Evolutionary conservation across 2,113 vertebrate genomes (phyloP), one percentile per base, ranked within the genome.

Genomic region (Semicossyphus pulcher): DNA sequence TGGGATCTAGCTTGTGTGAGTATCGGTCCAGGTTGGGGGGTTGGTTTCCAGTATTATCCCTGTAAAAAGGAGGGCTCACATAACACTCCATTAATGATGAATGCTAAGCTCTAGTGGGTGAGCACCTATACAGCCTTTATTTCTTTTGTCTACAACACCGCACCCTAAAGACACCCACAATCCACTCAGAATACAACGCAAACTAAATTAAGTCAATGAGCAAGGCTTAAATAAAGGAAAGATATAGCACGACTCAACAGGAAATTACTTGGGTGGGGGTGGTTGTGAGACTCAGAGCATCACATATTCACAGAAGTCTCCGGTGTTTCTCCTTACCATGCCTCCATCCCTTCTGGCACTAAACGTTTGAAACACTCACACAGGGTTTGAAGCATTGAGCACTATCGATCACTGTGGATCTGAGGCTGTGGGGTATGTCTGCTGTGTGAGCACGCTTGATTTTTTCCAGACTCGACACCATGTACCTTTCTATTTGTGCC

Each of bases 351-450:
- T 56, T 79, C 85, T 65, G 81, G 86, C 84, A 14, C 21, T 69
- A 29, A 68, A 84, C 57, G 58, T 82, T 78, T 73, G 80, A 88
- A 87, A 72, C 66, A 57, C 60, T 76, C 88, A 84, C 87, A 71
- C 53, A 86, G 75, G 86, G 73, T 63, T 83, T 83, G 63, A 79
- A 45, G 10, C 53, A 54, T 61, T 71, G 86, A 66, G 81, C 59
- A 25, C 61, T 80, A 92, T 92, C 68, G 90, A 92, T 92, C 78
- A 51, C 44, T 25, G 76, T 21, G 62, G 74, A 81, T 72, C 56
- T 42, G 29, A 80, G 53, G 75, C 89, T 76, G 72, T 49, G 56
- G 86, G 88, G 60, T 73, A 80, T 29, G 42, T 81, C 81, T 87
- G 54, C 78, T 78, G 45, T 42, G 37, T 45, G 77, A 81, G 64